phyloP scores from a whole-genome alignment of 2,113 vertebrate genomes.

The Corythaixoides concolor region DNA sequence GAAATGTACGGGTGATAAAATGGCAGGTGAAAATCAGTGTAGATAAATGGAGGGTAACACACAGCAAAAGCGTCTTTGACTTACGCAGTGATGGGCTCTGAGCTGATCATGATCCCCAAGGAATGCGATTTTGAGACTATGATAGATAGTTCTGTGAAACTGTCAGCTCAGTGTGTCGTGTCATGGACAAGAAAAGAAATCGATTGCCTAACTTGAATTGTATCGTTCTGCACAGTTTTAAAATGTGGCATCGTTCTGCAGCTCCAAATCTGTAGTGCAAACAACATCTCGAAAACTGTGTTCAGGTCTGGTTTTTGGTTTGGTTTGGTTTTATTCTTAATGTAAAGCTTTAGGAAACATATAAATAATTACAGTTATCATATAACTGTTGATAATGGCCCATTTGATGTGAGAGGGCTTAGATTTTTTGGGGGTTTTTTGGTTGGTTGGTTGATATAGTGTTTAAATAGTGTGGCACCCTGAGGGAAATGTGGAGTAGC shows the following conservation, averaged over 20 bases:
- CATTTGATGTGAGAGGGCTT: neutral
- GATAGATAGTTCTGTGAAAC: neutral
- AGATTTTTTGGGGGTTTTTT: neutral
- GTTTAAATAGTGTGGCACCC: neutral
- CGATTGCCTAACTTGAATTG: neutral
- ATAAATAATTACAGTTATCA: neutral
- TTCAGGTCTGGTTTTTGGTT: neutral
- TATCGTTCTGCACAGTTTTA: neutral
- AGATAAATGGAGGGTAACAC: neutral
- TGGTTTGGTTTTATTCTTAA: neutral
- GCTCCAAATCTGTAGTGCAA: neutral
- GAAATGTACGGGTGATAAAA: neutral
- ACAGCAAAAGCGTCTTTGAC: neutral
- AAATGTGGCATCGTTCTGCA: neutral
- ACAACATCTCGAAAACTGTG: neutral
- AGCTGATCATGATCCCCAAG: neutral
- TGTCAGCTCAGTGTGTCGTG: fast-evolving
- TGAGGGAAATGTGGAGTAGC: neutral
- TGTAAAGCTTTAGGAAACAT: neutral
- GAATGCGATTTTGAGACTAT: neutral
- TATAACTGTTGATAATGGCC: neutral
- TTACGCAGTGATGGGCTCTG: neutral
- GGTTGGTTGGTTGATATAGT: neutral
- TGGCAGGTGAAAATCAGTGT: neutral
- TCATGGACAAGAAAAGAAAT: neutral